phyloP scores from a whole-genome alignment of 2,888 invertebrate species.

The Pecten maximus region DNA sequence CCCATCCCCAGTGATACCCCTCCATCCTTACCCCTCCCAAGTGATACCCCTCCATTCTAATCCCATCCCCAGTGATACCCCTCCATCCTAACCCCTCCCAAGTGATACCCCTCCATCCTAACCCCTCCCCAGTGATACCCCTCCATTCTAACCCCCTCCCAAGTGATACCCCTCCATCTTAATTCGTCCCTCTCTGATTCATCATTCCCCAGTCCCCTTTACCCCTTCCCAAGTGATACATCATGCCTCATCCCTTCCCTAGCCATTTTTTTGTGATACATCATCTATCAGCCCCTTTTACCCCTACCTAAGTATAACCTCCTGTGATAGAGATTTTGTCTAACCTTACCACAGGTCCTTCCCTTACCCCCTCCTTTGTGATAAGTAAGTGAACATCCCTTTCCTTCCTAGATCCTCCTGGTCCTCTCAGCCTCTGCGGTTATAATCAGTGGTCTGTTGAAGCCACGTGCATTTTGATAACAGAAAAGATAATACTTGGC shows the following conservation, averaged over 20 bases:
- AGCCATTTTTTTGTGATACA: neutral
- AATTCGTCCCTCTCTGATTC: no score
- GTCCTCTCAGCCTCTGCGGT: neutral
- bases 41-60: no score
- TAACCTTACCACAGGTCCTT: no score
- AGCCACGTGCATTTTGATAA: conserved; percentile 17
- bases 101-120: no score
- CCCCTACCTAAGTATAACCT: no score
- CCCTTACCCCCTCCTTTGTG: neutral
- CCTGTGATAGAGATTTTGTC: no score
- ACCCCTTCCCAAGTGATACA: neutral
- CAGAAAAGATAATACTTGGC: neutral
- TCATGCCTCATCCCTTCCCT: neutral
- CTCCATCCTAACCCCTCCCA: neutral
- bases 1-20: no score
- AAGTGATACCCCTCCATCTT: neutral
- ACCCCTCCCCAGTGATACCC: no score
- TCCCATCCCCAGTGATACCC: no score
- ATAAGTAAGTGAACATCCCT: neutral
- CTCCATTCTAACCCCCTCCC: no score
- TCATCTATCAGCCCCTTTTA: neutral
- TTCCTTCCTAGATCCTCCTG: neutral
- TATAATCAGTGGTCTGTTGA: neutral
- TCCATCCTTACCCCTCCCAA: no score
- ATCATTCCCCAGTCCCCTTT: neutral